A percentile compares a stretch with the other conserved stretches of the same genome.
Evolutionary conservation across 2,797 vertebrate species (phyloP).

Genomic region (Sus cebifrons): DNA sequence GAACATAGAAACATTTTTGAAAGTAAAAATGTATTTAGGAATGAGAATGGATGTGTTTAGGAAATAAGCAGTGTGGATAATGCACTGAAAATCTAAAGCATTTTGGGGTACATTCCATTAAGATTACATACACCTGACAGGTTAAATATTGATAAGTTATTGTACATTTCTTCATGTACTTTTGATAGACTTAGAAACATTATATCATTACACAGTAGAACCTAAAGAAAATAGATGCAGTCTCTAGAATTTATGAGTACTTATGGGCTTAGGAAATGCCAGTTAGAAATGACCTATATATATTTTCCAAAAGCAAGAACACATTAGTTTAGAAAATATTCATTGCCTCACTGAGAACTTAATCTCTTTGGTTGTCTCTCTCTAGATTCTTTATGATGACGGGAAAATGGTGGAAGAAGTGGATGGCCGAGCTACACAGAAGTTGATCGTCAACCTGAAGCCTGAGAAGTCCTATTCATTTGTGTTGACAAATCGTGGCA

Average conservation of each 20-base stretch:
- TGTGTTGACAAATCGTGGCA: slow-evolving; percentile 98
- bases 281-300: background rate
- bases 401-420: slow-evolving; percentile 98
- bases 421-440: slow-evolving; percentile 97
- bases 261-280: background rate
- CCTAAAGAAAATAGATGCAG: background rate
- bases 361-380: slow-evolving; percentile 56
- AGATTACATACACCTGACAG: background rate
- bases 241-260: slow-evolving; percentile 25
- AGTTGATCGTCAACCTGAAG: slow-evolving; percentile 97
- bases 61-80: background rate
- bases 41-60: background rate
- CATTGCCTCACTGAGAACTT: slow-evolving; percentile 16
- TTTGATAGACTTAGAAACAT: slow-evolving; percentile 10
- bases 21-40: background rate
- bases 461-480: slow-evolving; percentile 99
- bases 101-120: background rate
- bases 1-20: background rate
- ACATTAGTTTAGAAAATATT: background rate
- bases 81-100: background rate
- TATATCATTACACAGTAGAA: background rate
- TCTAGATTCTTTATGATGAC: slow-evolving; percentile 98
- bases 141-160: background rate
- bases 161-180: background rate
- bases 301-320: background rate